A percentile compares a stretch with the other conserved stretches of the same genome.
Evolutionary conservation across 2,888 invertebrate species (phyloP).

Genomic region (Cyclophora punctaria): DNA sequence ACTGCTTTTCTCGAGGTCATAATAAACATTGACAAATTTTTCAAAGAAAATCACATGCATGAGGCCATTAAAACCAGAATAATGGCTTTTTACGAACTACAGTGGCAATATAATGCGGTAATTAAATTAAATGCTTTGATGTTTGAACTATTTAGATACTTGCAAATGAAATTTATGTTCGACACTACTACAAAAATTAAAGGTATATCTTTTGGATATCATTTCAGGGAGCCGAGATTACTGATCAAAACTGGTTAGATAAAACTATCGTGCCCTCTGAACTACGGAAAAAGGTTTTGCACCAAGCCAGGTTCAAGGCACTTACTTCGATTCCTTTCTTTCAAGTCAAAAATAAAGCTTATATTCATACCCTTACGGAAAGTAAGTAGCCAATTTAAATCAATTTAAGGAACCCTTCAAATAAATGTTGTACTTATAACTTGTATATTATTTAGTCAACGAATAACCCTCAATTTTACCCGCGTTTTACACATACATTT

Average conservation of each 20-base stretch:
- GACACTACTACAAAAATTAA: too few species aligned
- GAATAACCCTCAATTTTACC: neutral
- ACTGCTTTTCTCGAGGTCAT: constrained; percentile 67
- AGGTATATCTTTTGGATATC: neutral
- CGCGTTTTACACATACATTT: neutral
- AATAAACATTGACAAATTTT: constrained; percentile 64
- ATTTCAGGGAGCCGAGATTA: constrained; percentile 59
- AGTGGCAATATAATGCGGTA: constrained; percentile 72
- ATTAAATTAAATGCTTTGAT: constrained; percentile 2
- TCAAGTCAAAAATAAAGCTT: constrained; percentile 67
- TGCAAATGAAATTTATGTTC: neutral
- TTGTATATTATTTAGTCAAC: too few species aligned
- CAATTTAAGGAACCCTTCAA: too few species aligned
- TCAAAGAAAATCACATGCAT: constrained; percentile 67
- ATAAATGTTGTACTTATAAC: too few species aligned
- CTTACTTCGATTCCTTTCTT: constrained; percentile 63
- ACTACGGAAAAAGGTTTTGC: constrained; percentile 61
- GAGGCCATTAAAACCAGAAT: constrained; percentile 60
- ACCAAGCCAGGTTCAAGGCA: constrained; percentile 65
- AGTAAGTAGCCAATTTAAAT: constrained; percentile 31
- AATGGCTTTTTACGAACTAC: constrained; percentile 67
- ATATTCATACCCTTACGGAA: constrained; percentile 63
- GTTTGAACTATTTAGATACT: too few species aligned
- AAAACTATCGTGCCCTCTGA: constrained; percentile 58
- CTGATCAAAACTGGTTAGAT: constrained; percentile 62